Evolutionary conservation across 2,113 vertebrate species (phyloP), one percentile per base, ranked within the genome.

Genomic region (Phalacrocorax carbo): DNA sequence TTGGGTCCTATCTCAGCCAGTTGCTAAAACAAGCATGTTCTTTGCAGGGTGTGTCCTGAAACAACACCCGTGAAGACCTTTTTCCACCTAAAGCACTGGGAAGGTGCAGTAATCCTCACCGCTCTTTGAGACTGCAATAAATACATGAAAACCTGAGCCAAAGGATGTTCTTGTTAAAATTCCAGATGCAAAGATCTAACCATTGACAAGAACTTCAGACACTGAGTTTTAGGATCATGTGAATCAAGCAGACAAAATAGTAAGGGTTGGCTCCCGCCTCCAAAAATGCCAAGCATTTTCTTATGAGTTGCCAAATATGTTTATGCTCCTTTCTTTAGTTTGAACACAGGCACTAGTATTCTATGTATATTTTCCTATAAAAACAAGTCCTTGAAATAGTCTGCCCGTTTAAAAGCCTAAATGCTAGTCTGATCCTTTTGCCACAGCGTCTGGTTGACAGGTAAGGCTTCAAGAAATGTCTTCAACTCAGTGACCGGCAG

Each of bases 221-320:
- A 57, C 7, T 9, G 36, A 73, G 11, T 93, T 36, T 64, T 38
- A 78, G 26, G 29, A 70, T 52, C 54, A 23, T 9, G 15, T 88
- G 65, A 68, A 71, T 69, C 36, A 40, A 64, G n/a, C 17, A 93
- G 42, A 66, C 12, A 75, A 84, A 87, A 84, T 18, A 3, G 13
- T 57, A 69, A 64, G 21, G 16, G 15, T 44, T 0, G 0, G 6
- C 18, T 70, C 11, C 25, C 19, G 4, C 15, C 14, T 65, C 21
- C 25, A 76, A 86, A 94, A 73, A 26, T 18, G 23, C 5, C 30
- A 51, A 52, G 13, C 58, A 32, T 32, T 69, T 65, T 81, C 27
- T 68, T 73, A 38, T 57, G 52, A 69, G 46, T 10, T 82, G 22
- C 51, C n/a, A 60, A 77, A 65, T 26, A 55, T 10, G 21, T 29